Conservation (phyloP, 2,888 invertebrate genomes). For the Ennomos fuscantarius region DNA sequence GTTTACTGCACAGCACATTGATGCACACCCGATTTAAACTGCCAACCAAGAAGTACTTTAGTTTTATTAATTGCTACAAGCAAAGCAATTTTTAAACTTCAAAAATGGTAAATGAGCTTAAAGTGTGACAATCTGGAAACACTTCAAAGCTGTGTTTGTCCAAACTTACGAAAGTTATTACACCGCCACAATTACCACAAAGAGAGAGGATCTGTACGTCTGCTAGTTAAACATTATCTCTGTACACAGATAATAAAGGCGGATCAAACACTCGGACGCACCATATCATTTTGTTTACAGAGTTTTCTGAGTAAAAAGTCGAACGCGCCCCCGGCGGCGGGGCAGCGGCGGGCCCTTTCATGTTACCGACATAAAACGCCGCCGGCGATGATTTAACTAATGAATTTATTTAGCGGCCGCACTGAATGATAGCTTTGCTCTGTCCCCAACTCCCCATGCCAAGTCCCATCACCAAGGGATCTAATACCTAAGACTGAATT, state of each 20-base stretch:
- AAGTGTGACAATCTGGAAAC: constrained; percentile 9
- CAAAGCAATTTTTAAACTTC: too few relatives aligned
- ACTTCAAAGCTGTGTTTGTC: constrained; percentile 58
- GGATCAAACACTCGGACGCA: constrained; percentile 83
- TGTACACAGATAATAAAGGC: constrained; percentile 81
- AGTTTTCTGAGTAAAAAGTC: constrained; percentile 84
- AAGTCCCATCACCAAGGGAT: constrained; percentile 31
- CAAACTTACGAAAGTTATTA: constrained; percentile 60
- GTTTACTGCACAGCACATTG: background rate
- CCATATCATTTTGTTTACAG: constrained; percentile 84
- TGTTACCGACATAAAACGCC: constrained; percentile 84
- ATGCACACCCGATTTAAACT: too few relatives aligned
- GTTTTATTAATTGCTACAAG: too few relatives aligned
- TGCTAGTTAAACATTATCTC: constrained; percentile 74
- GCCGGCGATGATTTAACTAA: constrained; percentile 86
- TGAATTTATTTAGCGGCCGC: constrained; percentile 85
- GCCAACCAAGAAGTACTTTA: too few relatives aligned
- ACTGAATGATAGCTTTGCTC: constrained; percentile 58
- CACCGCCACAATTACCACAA: constrained; percentile 69
- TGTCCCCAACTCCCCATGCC: constrained; percentile 44
- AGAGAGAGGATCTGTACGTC: constrained; percentile 62
- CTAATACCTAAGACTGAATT: constrained; percentile 10
- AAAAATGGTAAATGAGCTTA: constrained; percentile 5
- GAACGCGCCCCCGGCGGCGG: constrained; percentile 77
- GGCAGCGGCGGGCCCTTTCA: constrained; percentile 77